These are phyloP conservation scores for Phthorimaea operculella DNA, from an alignment of 1,140 invertebrate species.

Conservation along the genomic window DNA sequence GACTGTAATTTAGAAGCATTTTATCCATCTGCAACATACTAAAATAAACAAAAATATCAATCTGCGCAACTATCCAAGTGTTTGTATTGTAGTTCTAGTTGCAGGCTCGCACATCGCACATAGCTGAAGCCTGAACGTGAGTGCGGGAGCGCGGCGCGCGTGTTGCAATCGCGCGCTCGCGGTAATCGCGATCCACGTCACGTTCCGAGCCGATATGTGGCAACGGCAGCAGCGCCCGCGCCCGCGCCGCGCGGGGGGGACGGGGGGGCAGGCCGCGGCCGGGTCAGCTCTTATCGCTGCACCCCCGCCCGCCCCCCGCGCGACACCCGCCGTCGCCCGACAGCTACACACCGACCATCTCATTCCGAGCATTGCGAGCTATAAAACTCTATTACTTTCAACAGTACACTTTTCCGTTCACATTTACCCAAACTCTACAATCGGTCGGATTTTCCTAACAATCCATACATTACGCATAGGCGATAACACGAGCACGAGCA, in stretches of 20 bases:
- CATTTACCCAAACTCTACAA: no score
- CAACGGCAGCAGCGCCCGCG: background rate
- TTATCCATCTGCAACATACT: no score
- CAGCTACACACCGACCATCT: background rate
- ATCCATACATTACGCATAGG: no score
- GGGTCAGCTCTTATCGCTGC: conserved; percentile 29
- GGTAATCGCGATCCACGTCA: conserved; percentile 5
- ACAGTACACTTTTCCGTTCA: no score
- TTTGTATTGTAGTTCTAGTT: no score
- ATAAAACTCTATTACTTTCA: no score
- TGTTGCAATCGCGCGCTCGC: background rate
- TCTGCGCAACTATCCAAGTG: no score
- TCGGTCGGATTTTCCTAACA: no score
- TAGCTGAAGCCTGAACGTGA: background rate
- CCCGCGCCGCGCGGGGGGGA: conserved; percentile 4
- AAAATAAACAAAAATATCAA: no score
- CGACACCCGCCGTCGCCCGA: conserved; percentile 13
- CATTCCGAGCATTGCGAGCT: conserved; percentile 4
- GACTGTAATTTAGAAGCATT: no score
- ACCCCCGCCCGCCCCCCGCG: conserved; percentile 14
- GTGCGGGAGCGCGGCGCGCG: background rate
- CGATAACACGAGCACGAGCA: no score
- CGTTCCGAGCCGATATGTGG: conserved; percentile 4
- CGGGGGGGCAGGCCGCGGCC: conserved; percentile 11
- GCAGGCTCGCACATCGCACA: no score